These are phyloP conservation scores for Coptodon rendalli DNA, from an alignment of 2,113 vertebrate species.

Conservation along the genomic window DNA sequence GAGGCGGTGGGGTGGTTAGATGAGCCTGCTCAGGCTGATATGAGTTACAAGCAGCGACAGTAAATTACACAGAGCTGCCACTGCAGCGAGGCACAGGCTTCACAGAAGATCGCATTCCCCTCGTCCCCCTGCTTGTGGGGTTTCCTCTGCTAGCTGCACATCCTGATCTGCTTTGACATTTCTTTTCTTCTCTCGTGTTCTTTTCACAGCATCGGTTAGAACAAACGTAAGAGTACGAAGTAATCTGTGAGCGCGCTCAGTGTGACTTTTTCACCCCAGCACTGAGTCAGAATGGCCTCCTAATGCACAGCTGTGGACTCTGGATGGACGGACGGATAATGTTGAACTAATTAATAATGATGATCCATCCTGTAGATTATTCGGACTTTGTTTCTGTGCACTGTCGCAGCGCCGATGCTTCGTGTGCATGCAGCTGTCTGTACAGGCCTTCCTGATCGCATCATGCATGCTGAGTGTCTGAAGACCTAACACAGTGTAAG, in stretches of 20 bases:
- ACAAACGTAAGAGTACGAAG: background rate
- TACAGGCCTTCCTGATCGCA: background rate
- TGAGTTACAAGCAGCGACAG: background rate
- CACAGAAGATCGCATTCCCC: background rate
- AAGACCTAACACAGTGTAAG: background rate
- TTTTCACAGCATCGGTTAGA: background rate
- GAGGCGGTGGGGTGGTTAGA: background rate
- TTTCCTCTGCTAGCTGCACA: background rate
- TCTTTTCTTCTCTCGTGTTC: background rate
- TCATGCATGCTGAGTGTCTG: background rate
- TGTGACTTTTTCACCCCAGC: background rate
- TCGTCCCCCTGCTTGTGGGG: background rate
- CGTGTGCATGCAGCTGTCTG: background rate
- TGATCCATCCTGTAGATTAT: background rate
- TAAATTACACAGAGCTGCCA: background rate
- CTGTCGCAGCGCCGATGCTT: background rate
- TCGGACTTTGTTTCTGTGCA: background rate
- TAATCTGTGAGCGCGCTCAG: background rate
- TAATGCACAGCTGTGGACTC: background rate
- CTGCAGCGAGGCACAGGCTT: background rate
- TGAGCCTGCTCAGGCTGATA: slow-evolving; percentile 1
- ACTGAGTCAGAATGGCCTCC: background rate
- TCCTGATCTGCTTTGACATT: background rate
- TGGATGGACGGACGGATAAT: background rate
- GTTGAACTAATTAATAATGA: background rate